Base-by-base conservation (phyloP, 2,888 invertebrate species). In the Lasioglossum villosulum region DNA sequence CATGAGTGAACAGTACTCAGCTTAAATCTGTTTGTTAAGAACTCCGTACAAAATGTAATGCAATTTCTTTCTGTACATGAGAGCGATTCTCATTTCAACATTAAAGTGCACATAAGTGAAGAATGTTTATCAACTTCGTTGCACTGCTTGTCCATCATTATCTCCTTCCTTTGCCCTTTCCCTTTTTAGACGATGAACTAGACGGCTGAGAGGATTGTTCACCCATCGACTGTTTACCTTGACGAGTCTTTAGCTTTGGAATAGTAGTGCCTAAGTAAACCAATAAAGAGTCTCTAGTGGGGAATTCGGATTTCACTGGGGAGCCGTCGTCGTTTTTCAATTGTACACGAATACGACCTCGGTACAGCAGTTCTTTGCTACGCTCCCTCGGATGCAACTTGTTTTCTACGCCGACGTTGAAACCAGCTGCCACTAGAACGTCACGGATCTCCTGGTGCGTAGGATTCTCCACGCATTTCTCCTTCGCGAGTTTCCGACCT, bases 371-470 rank as follows among this genome's bases (percentile, higher is more conserved):
- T 95, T 99, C 99, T 95, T 98, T 98, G 95, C 99, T 99, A 83
- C 97, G 96, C 95, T 99, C 99, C 70, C 99, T 96, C 12, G 98
- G 97, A 95, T 99, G 99, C 56, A 98, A 96, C 95, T 99, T 99
- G 92, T 98, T 98, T 95, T 99, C 99, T 14, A 99, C 97, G 45
- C 97, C 98, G 81, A 99, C 97, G 91, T 97, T 97, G 71, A 99
- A 95, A 39, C 98, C 98, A 42, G 98, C 97, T 16, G 98, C 97
- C 30, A 97, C 96, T 75, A 99, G 95, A 2, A 99, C 99, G 96
- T 99, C 99, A 88, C 98, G 96, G 86, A 99, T 99, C 95, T 99
- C 99, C 92, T 98, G 97, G 94, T 98, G 98, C 0, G 98, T 98
- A 23, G 99, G 99, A 95, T 99, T 99, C 91, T 99, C 99, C 0